Conservation (phyloP, 1,140 invertebrate genomes). For the Proctacanthus coquilletti region DNA sequence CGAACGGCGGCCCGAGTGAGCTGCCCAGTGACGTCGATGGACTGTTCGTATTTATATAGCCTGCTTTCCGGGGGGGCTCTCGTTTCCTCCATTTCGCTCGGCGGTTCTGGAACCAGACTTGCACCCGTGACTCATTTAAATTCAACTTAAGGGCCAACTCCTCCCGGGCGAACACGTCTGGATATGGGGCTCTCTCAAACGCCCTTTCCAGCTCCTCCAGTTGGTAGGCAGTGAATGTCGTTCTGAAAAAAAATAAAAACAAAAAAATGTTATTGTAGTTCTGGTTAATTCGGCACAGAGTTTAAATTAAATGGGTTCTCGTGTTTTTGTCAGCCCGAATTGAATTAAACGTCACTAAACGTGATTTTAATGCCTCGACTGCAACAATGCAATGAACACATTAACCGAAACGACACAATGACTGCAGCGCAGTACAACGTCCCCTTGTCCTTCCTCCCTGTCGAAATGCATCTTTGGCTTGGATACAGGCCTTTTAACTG, state of each 20-base stretch:
- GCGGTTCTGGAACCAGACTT: conserved; percentile 72
- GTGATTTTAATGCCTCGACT: too few species aligned
- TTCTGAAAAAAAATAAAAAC: conserved; percentile 42
- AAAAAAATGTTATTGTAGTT: too few species aligned
- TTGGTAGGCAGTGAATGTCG: conserved; percentile 92
- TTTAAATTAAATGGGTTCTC: conserved; percentile 1
- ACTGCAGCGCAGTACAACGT: too few species aligned
- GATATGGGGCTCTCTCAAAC: conserved; percentile 88
- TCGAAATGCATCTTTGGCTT: too few species aligned
- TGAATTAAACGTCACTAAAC: background rate
- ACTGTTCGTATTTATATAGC: conserved; percentile 49
- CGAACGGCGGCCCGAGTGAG: conserved; percentile 49
- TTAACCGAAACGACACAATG: too few species aligned
- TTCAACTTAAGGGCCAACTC: conserved; percentile 81
- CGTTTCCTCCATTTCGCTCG: conserved; percentile 96
- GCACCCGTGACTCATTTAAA: conserved; percentile 84
- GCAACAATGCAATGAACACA: too few species aligned
- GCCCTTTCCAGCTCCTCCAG: conserved; percentile 86
- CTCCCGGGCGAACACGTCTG: conserved; percentile 90
- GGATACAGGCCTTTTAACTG: too few species aligned
- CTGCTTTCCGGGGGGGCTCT: conserved; percentile 88
- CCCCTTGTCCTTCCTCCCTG: too few species aligned
- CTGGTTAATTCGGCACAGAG: too few species aligned
- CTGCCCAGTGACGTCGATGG: conserved; percentile 38
- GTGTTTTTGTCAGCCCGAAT: background rate